Conservation (phyloP, 2,113 vertebrate genomes). For the Sinocyclocheilus anshuiensis region DNA sequence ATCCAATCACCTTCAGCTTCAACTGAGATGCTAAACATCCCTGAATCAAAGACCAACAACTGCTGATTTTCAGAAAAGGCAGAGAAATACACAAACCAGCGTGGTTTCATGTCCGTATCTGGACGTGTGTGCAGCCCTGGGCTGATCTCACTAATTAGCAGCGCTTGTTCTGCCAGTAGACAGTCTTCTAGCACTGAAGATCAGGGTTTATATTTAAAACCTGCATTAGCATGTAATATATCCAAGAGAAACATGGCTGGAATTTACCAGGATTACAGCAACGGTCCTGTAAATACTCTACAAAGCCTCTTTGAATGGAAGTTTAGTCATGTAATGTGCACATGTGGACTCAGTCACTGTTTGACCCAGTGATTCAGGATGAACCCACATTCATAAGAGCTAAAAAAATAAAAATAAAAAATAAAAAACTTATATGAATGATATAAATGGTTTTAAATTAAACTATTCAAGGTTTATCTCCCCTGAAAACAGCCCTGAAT, state of each 20-base stretch:
- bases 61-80: background rate
- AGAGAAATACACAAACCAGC: background rate
- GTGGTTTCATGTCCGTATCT: background rate
- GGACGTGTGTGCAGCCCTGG: background rate
- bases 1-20: background rate
- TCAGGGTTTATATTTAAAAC: constrained; percentile 23
- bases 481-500: no score
- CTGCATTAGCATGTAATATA: background rate
- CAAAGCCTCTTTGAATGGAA: constrained; percentile 7
- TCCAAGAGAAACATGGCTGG: background rate
- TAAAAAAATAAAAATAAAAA: no score
- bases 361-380: background rate
- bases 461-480: no score
- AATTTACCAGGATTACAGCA: background rate
- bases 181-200: background rate
- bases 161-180: background rate
- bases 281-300: constrained; percentile 8
- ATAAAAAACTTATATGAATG: no score
- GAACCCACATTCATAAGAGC: background rate
- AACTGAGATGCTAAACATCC: background rate
- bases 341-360: no score
- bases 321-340: background rate
- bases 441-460: no score
- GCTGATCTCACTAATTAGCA: background rate
- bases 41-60: background rate